Evolutionary conservation across 2,888 invertebrate genomes (phyloP), one percentile per base, ranked within the genome.

Genomic region (Anthoptus insignis): DNA sequence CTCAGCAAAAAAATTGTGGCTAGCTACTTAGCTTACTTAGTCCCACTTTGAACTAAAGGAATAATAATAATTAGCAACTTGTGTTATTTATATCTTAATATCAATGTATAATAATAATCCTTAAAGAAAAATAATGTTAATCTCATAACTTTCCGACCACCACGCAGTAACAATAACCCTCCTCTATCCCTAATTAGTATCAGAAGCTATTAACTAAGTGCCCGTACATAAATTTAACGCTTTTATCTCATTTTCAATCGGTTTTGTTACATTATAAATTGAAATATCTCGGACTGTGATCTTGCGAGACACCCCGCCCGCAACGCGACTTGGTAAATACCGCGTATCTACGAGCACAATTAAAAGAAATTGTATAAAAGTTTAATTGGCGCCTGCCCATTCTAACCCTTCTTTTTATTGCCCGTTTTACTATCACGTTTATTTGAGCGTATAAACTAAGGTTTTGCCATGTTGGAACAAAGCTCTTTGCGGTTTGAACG

Each of bases 101-200:
- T n/a, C n/a, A n/a, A n/a, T n/a, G n/a, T n/a, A n/a, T n/a, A n/a
- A n/a, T n/a, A n/a, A n/a, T n/a, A n/a, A n/a, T n/a, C n/a, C n/a
- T n/a, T n/a, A n/a, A n/a, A n/a, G n/a, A n/a, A n/a, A 72, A 70
- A 70, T 70, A 68, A 68, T 73, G 66, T 66, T 67, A 73, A 76
- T 73, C 72, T 71, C 66, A 59, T 16, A 47, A 63, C 47, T n/a
- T 16, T 22, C 54, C 47, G 47, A 71, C 72, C 71, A 71, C 69
- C 71, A 69, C 72, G 69, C 66, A 67, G 59, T 65, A 77, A 78
- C 75, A 76, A 78, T 74, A 75, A 73, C 68, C 72, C 66, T 70
- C 70, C 67, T 69, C 73, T 68, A 70, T 70, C 72, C n/a, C 70
- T 76, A 81, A 83, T 80, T 78, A 78, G 76, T 73, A 69, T 70